Base-by-base conservation (phyloP, 2,888 invertebrate species). In the Stenichneumon culpator region DNA sequence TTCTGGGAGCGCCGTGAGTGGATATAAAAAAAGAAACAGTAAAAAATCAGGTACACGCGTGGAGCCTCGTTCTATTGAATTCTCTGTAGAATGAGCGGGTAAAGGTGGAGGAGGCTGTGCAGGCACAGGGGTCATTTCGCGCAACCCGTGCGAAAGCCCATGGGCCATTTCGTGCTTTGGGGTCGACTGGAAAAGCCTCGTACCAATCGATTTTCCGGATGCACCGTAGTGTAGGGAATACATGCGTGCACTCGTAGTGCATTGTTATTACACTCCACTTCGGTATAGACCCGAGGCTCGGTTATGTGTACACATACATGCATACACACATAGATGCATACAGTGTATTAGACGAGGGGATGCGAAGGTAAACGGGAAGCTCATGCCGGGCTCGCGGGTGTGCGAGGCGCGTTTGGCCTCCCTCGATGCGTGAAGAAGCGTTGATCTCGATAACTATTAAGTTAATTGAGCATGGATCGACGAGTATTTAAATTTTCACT, bases 361-460 rank as follows among this genome's bases (percentile, higher is more conserved):
- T 32, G 68, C 39, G 50, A 75, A 74, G 36, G 73, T 68, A 72
- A 80, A 68, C 57, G 67, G 63, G 69, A 69, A 50, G 52, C 50
- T n/a, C 52, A 32, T 32, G 65, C 47, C 19, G 36, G 28, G 63
- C 72, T 73, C 67, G 44, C 32, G 47, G 19, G 72, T 69, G 73
- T 60, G n/a, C 57, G 44, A 69, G 54, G 78, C 32, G 57, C 79
- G 74, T 84, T 82, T 79, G 57, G 69, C 65, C 74, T 82, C 47
- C 69, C 32, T 14, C 73, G 81, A 84, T 75, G 82, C 82, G 84
- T 82, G 82, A 79, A 84, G 82, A 82, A 79, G 79, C 84, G 77
- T 84, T 79, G 82, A 84, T 84, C 81, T 84, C 82, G 74, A 84
- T 84, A 70, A 78, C 84, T 79, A 79, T 84, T 84, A 82, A 84